Base-by-base conservation (phyloP, 2,888 invertebrate genomes). In the Pediacus dermestoides region DNA sequence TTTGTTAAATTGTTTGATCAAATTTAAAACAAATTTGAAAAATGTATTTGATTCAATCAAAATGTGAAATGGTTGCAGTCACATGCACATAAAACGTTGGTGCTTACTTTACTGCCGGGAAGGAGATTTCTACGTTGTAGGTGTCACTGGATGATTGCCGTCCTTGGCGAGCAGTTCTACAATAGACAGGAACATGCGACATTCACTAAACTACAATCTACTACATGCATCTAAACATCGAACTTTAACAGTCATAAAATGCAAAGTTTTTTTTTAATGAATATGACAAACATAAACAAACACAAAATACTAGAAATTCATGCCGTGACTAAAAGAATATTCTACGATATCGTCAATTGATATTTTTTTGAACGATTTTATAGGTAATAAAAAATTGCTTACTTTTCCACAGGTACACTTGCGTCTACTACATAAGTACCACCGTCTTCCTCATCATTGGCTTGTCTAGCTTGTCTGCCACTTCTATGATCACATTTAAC, bases 21-120 rank as follows among this genome's bases (percentile, higher is more conserved):
- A n/a, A n/a, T n/a, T n/a, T n/a, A n/a, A n/a, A n/a, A n/a, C n/a
- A n/a, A n/a, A n/a, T n/a, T n/a, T n/a, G n/a, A n/a, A n/a, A n/a
- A n/a, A n/a, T n/a, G n/a, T n/a, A n/a, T n/a, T 26, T 9, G 6
- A 16, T 26, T 26, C 7, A 21, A 26, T 4, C 8, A 22, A 28
- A 7, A 30, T n/a, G 31, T 32, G 7, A n/a, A n/a, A n/a, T n/a
- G n/a, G n/a, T n/a, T n/a, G n/a, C n/a, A n/a, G n/a, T n/a, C n/a
- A 40, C 52, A 44, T 45, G 48, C 41, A 38, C 23, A 46, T 39
- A 46, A 28, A 39, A 34, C 32, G 30, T 37, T 22, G 42, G 63
- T 66, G 66, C 79, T 86, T 85, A 90, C 90, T 88, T 90, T 76
- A 88, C 78, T 64, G 90, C 85, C 67, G 90, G 90, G 82, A 91